phyloP scores from a whole-genome alignment of 2,888 invertebrate species.

The Theretra japonica region DNA sequence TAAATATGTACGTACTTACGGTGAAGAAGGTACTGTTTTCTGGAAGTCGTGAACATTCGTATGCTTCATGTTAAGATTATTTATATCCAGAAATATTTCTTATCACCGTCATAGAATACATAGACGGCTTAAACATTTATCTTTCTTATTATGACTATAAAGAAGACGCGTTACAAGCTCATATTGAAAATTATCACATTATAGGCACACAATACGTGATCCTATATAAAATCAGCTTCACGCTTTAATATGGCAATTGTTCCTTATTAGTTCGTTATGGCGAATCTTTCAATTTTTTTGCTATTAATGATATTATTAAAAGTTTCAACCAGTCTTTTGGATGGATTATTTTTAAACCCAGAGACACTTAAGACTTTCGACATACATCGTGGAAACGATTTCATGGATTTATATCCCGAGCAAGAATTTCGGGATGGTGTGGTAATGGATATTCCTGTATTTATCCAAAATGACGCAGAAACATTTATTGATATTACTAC shows the following conservation, averaged over 20 bases:
- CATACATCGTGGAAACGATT: conserved; percentile 61
- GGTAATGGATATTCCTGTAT: conserved; percentile 36
- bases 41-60: too few relatives aligned
- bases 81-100: not conserved
- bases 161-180: conserved; percentile 28
- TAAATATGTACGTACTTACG: too few relatives aligned
- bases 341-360: conserved; percentile 63
- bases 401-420: conserved; percentile 66
- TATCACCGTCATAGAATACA: not conserved
- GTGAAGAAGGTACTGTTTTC: too few relatives aligned
- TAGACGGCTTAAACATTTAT: conserved; percentile 35
- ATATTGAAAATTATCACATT: conserved; percentile 47
- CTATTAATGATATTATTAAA: conserved; percentile 49
- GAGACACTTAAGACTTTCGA: conserved; percentile 63
- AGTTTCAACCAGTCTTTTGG: conserved; percentile 45
- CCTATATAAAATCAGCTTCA: conserved; percentile 42
- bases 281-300: conserved; percentile 51
- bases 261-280: conserved; percentile 53
- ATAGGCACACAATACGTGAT: conserved; percentile 13
- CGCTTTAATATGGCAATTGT: conserved; percentile 22
- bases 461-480: conserved; percentile 32
- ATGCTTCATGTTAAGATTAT: not conserved
- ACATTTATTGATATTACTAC: conserved; percentile 34
- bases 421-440: conserved; percentile 32
- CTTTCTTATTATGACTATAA: conserved; percentile 30